Evolutionary conservation across 2,888 invertebrate genomes (phyloP), one percentile per base, ranked within the genome.

Genomic region (Mythimna loreyi): DNA sequence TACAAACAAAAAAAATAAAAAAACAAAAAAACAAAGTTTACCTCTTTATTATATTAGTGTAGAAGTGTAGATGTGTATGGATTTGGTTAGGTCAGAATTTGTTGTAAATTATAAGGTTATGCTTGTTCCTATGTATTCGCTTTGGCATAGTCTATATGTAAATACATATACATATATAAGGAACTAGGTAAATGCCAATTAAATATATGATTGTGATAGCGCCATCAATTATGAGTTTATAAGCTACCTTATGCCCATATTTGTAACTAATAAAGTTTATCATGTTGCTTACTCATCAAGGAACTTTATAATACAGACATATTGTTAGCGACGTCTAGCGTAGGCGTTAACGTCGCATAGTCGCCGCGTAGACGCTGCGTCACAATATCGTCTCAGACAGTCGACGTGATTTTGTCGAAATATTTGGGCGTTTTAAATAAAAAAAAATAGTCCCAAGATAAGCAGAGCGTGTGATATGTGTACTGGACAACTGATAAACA

Each of bases 241-340:
- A 45, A 52, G 7, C 3, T 2, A 57, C n/a, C 8, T 28, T 40
- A 43, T 60, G n/a, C 16, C 59, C 45, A 60, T 73, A 73, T 78
- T 64, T 64, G 53, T 47, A 55, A 30, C 11, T 28, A 28, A 13
- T 23, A 19, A 8, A 49, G 8, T 36, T 23, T 33, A n/a, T 40
- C 33, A n/a, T 40, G 21, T 30, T n/a, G 30, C 28, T 47, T 67
- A 67, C 19, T 40, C n/a, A 75, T 30, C 16, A 19, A 3, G 13
- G 16, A 33, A 49, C 8, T 43, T 45, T 13, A 52, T 1, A 21
- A 13, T 11, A 19, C 21, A 8, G 19, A 28, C n/a, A 30, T 4
- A 23, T 49, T 49, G 21, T 66, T 50, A n/a, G 40, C n/a, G 7
- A 55, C n/a, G n/a, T 45, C 19, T 5, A 25, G n/a, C 56, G 28